Conservation (phyloP, 2,113 vertebrate genomes). For the Cygnus buccinator region DNA sequence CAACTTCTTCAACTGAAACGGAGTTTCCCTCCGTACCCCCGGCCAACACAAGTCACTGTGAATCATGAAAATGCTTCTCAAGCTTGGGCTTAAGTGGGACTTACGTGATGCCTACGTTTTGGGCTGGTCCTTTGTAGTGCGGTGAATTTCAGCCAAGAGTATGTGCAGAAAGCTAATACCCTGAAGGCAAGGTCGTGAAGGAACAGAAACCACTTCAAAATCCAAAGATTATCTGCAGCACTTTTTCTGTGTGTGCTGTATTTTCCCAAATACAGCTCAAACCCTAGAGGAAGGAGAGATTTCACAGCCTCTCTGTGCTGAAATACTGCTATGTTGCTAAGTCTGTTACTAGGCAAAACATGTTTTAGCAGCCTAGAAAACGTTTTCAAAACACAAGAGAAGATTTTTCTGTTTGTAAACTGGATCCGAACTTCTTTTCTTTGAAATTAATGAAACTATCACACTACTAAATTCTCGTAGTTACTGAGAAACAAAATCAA, state of each 20-base stretch:
- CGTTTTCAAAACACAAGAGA: constrained; percentile 27
- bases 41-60: not conserved
- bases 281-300: not conserved
- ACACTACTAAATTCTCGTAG: not conserved
- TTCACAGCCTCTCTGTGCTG: not conserved
- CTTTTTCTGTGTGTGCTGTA: not conserved
- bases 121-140: not conserved
- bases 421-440: not conserved
- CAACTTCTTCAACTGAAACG: not conserved
- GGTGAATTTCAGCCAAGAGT: not conserved
- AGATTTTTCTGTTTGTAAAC: constrained; percentile 32
- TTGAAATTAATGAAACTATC: not conserved
- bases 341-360: constrained; percentile 65
- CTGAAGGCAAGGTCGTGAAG: not conserved
- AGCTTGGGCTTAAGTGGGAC: not conserved
- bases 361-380: constrained; percentile 41
- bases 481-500: not conserved
- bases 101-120: accelerated
- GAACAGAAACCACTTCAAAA: not conserved
- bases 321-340: constrained; percentile 32
- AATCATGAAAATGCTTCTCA: not conserved
- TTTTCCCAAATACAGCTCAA: constrained; percentile 19
- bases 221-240: not conserved
- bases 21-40: not conserved
- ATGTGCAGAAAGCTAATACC: not conserved